Percentiles rank a stretch among this genome's conserved stretches.
Evolutionary conservation across 2,888 invertebrate genomes (phyloP).

Genomic region (Spisula subtruncata): DNA sequence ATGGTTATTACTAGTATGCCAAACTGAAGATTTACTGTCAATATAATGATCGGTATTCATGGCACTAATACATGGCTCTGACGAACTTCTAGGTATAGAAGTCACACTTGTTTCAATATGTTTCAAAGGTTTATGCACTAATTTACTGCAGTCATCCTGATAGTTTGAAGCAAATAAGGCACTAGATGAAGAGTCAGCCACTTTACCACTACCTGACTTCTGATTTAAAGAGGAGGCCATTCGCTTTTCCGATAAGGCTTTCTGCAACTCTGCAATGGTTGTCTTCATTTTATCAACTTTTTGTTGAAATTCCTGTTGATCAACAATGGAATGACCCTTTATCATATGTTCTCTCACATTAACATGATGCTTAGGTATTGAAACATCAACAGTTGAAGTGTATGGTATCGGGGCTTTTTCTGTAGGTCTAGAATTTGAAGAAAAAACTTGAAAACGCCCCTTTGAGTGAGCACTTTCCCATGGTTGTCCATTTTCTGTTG

Average conservation of each 20-base stretch:
- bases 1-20: background rate
- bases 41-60: background rate
- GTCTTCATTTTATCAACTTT: conserved; percentile 43
- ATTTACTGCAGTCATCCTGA: background rate
- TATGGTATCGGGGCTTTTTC: background rate
- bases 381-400: background rate
- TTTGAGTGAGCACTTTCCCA: background rate
- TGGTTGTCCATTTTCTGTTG: no score
- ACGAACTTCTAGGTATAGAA: background rate
- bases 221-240: background rate
- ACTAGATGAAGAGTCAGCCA: background rate
- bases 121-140: background rate
- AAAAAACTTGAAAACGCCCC: background rate
- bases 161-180: background rate
- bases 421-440: background rate
- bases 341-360: background rate
- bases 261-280: conserved; percentile 38
- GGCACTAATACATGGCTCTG: background rate
- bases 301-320: conserved; percentile 29
- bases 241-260: conserved; percentile 28
- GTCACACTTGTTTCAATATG: background rate
- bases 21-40: background rate
- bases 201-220: background rate
- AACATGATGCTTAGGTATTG: background rate
- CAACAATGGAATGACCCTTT: background rate